phyloP scores from a whole-genome alignment of 2,888 invertebrate species.

The Nomada goodeniana region DNA sequence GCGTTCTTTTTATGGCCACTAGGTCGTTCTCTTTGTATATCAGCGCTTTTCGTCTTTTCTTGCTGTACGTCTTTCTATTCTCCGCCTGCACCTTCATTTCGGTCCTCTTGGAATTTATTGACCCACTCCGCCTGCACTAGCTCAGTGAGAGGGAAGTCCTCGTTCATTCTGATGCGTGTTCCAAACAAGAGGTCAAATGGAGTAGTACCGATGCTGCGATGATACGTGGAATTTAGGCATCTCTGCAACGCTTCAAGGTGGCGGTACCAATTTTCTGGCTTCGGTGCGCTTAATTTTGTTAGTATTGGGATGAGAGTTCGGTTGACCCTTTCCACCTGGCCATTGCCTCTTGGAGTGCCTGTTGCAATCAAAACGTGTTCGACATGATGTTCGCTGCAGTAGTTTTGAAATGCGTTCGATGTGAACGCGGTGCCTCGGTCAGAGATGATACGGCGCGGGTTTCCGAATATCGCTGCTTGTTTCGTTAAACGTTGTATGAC shows the following conservation, averaged over 20 bases:
- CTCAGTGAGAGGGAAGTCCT: not conserved
- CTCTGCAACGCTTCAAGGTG: not conserved
- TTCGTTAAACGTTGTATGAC: not conserved
- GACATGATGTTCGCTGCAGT: conserved; percentile 6
- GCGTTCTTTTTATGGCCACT: conserved; percentile 50
- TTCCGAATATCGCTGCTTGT: conserved; percentile 10
- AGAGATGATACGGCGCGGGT: conserved; percentile 6
- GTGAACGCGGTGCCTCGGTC: conserved; percentile 25
- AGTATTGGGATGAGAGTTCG: not conserved
- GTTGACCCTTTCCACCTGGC: conserved; percentile 6
- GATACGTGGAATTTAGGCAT: conserved; percentile 3
- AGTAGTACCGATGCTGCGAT: conserved; percentile 7
- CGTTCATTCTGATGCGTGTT: not conserved
- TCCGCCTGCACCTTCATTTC: conserved; percentile 52
- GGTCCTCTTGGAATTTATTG: conserved; percentile 17
- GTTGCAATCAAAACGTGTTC: conserved; percentile 5
- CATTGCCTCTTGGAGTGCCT: not conserved
- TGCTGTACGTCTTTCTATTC: conserved; percentile 38
- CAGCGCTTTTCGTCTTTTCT: not conserved
- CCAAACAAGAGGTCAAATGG: not conserved
- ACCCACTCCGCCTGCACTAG: not conserved
- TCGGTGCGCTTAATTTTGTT: not conserved
- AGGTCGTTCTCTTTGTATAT: conserved; percentile 54
- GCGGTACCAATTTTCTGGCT: not conserved
- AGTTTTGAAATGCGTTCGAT: conserved; percentile 10